Base-by-base conservation (phyloP, 2,797 vertebrate species). In the Aselliscus stoliczkanus region DNA sequence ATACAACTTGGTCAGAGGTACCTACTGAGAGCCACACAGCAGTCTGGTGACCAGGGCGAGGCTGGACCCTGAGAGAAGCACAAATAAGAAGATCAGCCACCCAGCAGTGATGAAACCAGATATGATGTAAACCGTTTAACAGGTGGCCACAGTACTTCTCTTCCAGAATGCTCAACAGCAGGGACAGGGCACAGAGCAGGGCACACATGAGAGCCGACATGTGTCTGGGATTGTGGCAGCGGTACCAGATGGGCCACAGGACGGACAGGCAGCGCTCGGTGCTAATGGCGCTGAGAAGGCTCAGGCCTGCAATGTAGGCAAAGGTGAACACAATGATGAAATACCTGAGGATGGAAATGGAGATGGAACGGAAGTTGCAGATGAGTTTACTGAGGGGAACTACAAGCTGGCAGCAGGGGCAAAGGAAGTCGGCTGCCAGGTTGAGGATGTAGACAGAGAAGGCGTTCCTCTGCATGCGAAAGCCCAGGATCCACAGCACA, bases 401-500 rank as follows among this genome's bases (percentile, higher is more conserved):
- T 21, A 23, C 1, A 1, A 31, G 7, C 20, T 50, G 65, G 69
- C 54, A 97, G 91, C 72, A 84, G 65, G 98, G 97, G 4, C 97
- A 97, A 0, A 97, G 89, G 0, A 97, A 97, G 94, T 98, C 97
- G 0, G 98, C 98, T 87, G 97, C 97, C 94, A 98, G 96, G 90
- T 98, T 98, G n/a, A 98, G 94, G 89, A 98, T 97, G 80, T 98
- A 98, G 76, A 97, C 65, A 0, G 93, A 97, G 96, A 98, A 97
- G 47, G 93, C 67, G 54, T 98, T 98, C 27, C 97, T 98, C 54
- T 31, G 95, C 42, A 98, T 85, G 77, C 52, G 62, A 85, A 97
- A 98, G 20, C 97, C 96, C 2, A 98, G 97, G 52, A 98, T 88
- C 98, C 98, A 98, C 0, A 98, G 91, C 27, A 98, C 98, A 2